Percentiles rank a stretch among this genome's conserved stretches.
These are phyloP conservation scores for Sipha flava DNA, from an alignment of 1,140 invertebrate species.

Conservation along the genomic window DNA sequence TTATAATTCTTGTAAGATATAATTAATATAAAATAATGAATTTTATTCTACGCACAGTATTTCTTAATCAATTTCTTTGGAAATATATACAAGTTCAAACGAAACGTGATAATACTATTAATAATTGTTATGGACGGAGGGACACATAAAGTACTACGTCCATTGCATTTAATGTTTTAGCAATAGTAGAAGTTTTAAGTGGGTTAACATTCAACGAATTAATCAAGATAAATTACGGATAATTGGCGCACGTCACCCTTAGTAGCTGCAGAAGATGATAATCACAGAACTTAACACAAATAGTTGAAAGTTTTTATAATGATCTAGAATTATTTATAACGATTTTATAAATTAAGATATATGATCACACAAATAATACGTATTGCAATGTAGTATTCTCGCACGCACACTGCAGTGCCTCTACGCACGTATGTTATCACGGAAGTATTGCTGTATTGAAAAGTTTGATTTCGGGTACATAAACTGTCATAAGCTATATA, in stretches of 20 bases:
- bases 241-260: background rate
- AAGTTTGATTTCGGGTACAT: background rate
- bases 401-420: too few relatives aligned
- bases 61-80: too few relatives aligned
- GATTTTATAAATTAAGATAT: background rate
- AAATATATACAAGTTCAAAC: too few relatives aligned
- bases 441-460: background rate
- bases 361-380: background rate
- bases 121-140: too few relatives aligned
- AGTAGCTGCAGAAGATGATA: background rate
- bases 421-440: background rate
- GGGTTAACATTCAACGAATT: background rate
- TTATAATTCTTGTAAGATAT: too few relatives aligned
- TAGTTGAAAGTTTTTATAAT: background rate
- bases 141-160: background rate
- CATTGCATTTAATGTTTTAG: background rate
- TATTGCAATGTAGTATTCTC: too few relatives aligned
- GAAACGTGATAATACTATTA: too few relatives aligned
- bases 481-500: background rate
- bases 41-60: too few relatives aligned
- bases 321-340: background rate
- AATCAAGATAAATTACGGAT: background rate
- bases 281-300: background rate
- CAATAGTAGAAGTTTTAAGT: background rate
- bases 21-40: too few relatives aligned